A percentile compares a stretch with the other conserved stretches of the same genome.
Evolutionary conservation across 2,113 vertebrate genomes (phyloP).

Genomic region (Petrocephalus microphthalmus): DNA sequence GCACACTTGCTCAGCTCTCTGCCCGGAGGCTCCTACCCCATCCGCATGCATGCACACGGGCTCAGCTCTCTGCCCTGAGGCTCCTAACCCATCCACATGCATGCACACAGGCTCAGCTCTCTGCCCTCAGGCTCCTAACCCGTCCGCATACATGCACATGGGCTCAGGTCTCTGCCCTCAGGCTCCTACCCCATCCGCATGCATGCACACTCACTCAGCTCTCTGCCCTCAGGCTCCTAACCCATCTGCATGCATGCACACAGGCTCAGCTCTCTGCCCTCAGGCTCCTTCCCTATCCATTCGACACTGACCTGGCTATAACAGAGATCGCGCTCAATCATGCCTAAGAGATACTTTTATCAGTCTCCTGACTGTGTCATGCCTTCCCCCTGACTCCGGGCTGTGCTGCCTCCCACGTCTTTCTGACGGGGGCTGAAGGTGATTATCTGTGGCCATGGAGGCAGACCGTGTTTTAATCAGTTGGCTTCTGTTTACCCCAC

Average conservation of each 20-base stretch:
- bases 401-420: neutral
- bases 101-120: neutral
- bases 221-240: neutral
- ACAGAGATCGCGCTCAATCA: neutral
- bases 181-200: too few relatives aligned
- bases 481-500: neutral
- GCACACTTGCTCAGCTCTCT: too few relatives aligned
- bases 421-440: neutral
- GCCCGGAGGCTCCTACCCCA: neutral
- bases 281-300: neutral
- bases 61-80: neutral
- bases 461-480: slow-evolving; percentile 1
- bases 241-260: neutral
- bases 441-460: neutral
- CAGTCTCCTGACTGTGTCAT: neutral
- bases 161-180: too few relatives aligned
- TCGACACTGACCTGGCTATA: neutral
- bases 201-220: too few relatives aligned
- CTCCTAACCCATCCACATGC: neutral
- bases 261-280: neutral
- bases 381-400: neutral
- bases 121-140: neutral
- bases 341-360: neutral
- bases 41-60: neutral
- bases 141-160: neutral